These are phyloP conservation scores for Petrocephalus microphthalmus DNA, from an alignment of 2,113 vertebrate genomes.

Conservation along the genomic window DNA sequence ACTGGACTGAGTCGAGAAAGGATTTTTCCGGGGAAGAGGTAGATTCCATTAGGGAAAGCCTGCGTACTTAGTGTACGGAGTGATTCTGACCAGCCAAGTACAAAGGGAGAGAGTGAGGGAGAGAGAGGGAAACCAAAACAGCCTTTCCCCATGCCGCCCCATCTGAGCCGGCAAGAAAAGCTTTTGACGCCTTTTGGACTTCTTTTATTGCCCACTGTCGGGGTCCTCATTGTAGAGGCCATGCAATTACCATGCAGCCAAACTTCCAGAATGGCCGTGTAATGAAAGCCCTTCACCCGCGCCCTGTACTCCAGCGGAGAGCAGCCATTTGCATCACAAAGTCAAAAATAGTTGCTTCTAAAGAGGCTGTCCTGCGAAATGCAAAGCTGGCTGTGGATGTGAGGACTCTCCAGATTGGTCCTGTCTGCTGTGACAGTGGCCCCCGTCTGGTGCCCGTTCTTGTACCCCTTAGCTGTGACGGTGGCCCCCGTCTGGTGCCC, in stretches of 20 bases:
- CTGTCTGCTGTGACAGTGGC: neutral
- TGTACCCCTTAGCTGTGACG: neutral
- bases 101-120: slow-evolving; percentile 18
- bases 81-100: neutral
- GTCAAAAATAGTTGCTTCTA: slow-evolving; percentile 16
- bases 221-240: slow-evolving; percentile 2
- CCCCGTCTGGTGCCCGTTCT: neutral
- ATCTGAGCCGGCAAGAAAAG: neutral
- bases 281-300: slow-evolving; percentile 30
- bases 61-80: slow-evolving; percentile 44
- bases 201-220: neutral
- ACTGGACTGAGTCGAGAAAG: slow-evolving; percentile 43
- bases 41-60: slow-evolving; percentile 61
- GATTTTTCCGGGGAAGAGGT: slow-evolving; percentile 54
- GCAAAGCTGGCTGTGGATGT: neutral
- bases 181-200: neutral
- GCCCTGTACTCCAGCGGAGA: slow-evolving; percentile 36
- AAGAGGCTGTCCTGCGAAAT: neutral
- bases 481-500: neutral
- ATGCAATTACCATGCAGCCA: slow-evolving; percentile 15
- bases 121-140: slow-evolving; percentile 37
- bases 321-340: slow-evolving; percentile 45
- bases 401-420: neutral
- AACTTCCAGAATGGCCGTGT: slow-evolving; percentile 12
- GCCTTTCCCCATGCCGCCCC: slow-evolving; percentile 28